A percentile compares a stretch with the other conserved stretches of the same genome.
Conservation (phyloP, 2,888 invertebrate species). For the Cynaeus angustus region DNA sequence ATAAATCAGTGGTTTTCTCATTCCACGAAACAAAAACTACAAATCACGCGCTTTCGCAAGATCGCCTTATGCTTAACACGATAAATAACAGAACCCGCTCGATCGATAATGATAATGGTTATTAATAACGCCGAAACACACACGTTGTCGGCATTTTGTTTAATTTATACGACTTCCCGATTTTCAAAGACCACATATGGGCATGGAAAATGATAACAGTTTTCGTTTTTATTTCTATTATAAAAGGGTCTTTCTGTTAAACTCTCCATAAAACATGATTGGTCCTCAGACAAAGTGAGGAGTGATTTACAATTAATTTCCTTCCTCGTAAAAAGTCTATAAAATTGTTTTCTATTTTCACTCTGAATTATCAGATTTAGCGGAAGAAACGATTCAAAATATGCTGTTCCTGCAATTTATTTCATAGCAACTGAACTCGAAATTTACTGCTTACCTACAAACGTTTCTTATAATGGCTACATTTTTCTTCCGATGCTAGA, state of each 20-base stretch:
- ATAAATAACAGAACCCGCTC: constrained; percentile 36
- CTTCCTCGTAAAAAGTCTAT: constrained; percentile 21
- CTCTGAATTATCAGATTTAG: constrained; percentile 46
- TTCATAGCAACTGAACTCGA: constrained; percentile 47
- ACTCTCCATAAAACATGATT: constrained; percentile 1
- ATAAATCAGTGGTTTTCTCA: constrained; percentile 41
- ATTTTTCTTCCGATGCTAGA: constrained; percentile 54
- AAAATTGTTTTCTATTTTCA: constrained; percentile 46
- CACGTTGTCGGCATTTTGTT: constrained; percentile 35
- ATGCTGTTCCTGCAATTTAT: constrained; percentile 52
- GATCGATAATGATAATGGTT: constrained; percentile 29
- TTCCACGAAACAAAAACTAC: constrained; percentile 42
- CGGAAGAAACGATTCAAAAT: constrained; percentile 49
- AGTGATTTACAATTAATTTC: constrained; percentile 36
- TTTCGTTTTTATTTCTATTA: too few species aligned
- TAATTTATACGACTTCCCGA: constrained; percentile 23
- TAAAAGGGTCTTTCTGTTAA: too few species aligned
- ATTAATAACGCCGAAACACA: constrained; percentile 31
- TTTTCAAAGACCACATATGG: neutral
- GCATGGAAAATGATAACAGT: too few species aligned
- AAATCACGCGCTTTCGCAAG: constrained; percentile 42
- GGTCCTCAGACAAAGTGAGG: constrained; percentile 3
- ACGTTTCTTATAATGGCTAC: constrained; percentile 54
- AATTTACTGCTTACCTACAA: constrained; percentile 56
- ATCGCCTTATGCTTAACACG: constrained; percentile 36